These are phyloP conservation scores for Cerastoderma edule DNA, from an alignment of 2,888 invertebrate species.

Conservation along the genomic window DNA sequence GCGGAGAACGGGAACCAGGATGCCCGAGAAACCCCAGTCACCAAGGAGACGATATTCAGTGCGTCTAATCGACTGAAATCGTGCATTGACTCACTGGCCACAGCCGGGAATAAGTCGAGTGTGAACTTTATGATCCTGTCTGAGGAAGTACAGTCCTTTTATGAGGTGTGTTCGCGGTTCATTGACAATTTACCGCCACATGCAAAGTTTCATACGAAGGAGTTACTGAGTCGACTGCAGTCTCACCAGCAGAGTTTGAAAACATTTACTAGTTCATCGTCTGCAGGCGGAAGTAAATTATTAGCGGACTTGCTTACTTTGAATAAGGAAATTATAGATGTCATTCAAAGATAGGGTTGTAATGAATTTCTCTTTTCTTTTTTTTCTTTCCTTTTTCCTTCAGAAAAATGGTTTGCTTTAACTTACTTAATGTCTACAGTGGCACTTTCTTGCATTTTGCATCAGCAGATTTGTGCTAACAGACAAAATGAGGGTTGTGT, in stretches of 20 bases:
- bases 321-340: slow-evolving; percentile 85
- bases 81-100: slow-evolving; percentile 76
- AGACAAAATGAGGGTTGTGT: no score
- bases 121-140: slow-evolving; percentile 91
- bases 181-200: slow-evolving; percentile 94
- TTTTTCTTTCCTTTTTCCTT: no score
- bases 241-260: slow-evolving; percentile 75
- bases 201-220: slow-evolving; percentile 93
- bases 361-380: no score
- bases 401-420: no score
- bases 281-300: slow-evolving; percentile 70
- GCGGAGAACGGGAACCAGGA: slow-evolving; percentile 44
- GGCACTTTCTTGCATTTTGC: no score
- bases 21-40: slow-evolving; percentile 62
- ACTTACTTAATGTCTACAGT: no score
- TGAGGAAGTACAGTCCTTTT: slow-evolving; percentile 91
- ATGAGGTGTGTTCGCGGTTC: slow-evolving; percentile 92
- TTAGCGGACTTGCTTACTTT: slow-evolving; percentile 75
- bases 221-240: slow-evolving; percentile 82
- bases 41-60: slow-evolving; percentile 72
- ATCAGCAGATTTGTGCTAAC: no score
- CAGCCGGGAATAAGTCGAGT: slow-evolving; percentile 79
- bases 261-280: slow-evolving; percentile 74
- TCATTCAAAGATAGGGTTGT: slow-evolving; percentile 86
- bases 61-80: slow-evolving; percentile 72